These are phyloP conservation scores for Onychorhynchus coronatus DNA, from an alignment of 2,113 vertebrate species.

Conservation along the genomic window DNA sequence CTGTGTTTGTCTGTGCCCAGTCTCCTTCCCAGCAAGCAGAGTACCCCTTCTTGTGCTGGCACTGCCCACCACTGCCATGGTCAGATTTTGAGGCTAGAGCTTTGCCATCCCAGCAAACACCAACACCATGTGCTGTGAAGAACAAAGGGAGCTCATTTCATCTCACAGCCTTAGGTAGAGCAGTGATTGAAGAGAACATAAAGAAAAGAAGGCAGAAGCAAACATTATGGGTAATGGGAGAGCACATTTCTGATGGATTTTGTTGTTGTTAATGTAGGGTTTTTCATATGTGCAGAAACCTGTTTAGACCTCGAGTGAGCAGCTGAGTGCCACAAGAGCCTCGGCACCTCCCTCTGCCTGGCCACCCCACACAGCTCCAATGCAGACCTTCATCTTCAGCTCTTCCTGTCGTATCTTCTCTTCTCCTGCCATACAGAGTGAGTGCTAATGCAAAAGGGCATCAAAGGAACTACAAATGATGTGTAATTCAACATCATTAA, in stretches of 20 bases:
- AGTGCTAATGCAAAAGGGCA: neutral
- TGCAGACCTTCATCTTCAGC: neutral
- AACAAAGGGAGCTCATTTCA: neutral
- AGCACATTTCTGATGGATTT: neutral
- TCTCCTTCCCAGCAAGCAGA: neutral
- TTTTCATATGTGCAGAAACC: neutral
- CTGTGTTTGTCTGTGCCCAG: neutral
- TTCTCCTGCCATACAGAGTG: neutral
- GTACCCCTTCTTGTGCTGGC: neutral
- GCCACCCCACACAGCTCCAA: neutral
- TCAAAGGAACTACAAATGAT: neutral
- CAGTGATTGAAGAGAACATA: neutral
- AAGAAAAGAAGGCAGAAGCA: neutral
- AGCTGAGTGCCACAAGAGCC: neutral
- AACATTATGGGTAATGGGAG: neutral
- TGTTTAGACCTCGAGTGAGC: neutral
- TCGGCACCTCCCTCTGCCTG: neutral
- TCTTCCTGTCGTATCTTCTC: neutral
- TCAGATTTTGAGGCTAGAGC: neutral
- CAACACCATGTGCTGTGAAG: fast-evolving
- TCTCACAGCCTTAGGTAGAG: neutral
- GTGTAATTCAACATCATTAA: neutral
- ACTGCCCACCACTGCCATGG: fast-evolving
- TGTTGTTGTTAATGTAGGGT: neutral
- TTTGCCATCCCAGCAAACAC: neutral